These are phyloP conservation scores for Athene cunicularia DNA, from an alignment of 2,113 vertebrate species.

Conservation along the genomic window DNA sequence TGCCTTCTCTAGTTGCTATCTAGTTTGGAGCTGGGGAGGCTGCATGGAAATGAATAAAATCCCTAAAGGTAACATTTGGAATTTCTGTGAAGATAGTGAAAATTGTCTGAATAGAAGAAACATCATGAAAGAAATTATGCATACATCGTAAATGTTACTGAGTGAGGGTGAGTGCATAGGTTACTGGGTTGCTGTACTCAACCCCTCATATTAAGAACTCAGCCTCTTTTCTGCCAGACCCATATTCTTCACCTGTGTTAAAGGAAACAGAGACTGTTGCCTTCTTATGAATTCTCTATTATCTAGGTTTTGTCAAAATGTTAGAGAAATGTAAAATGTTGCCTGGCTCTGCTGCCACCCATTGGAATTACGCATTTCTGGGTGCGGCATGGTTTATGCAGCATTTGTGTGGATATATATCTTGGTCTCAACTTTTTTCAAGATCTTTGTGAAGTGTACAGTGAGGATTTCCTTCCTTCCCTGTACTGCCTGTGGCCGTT, in stretches of 20 bases:
- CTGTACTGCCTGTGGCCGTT: background rate
- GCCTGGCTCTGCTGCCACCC: conserved; percentile 41
- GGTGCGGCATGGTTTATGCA: background rate
- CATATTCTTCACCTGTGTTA: background rate
- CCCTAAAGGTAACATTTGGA: background rate
- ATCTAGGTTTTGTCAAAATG: background rate
- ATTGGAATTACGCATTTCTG: background rate
- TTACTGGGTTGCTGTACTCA: background rate
- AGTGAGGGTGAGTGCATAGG: background rate
- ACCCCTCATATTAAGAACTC: background rate
- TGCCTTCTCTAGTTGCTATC: background rate
- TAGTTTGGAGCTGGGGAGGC: background rate
- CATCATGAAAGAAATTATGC: background rate
- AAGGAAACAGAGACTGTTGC: background rate
- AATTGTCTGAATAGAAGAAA: background rate
- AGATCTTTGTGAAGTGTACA: background rate
- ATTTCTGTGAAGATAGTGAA: background rate
- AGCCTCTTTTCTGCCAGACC: background rate
- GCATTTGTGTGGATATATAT: background rate
- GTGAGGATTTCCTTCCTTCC: background rate
- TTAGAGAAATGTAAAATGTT: background rate
- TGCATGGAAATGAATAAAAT: background rate
- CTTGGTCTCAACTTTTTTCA: background rate
- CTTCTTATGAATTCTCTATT: background rate
- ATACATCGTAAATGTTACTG: background rate